These are phyloP conservation scores for Sinocyclocheilus rhinocerous DNA, from an alignment of 2,113 vertebrate species.

Conservation along the genomic window DNA sequence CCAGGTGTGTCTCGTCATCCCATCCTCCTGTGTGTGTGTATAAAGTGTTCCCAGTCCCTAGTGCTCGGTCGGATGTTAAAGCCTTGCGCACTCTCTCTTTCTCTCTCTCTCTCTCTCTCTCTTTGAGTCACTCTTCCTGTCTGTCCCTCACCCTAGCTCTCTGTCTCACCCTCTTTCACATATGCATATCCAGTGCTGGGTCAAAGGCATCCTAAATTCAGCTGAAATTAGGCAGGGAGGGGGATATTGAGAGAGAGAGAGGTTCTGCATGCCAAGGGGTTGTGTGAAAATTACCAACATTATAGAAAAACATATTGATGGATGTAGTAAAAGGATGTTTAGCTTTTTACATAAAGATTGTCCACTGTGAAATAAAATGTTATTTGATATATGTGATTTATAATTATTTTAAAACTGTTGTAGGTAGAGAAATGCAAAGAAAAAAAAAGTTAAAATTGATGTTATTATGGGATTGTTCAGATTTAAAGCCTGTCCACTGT, in stretches of 20 bases:
- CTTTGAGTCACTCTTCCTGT: constrained; percentile 19
- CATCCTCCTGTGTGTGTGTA: too few relatives aligned
- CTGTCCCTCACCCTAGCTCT: constrained; percentile 52
- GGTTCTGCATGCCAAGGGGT: constrained; percentile 71
- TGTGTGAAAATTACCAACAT: constrained; percentile 72
- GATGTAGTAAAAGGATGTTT: constrained; percentile 23
- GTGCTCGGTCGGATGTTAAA: too few relatives aligned
- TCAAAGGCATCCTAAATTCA: constrained; percentile 48
- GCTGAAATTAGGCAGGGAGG: constrained; percentile 40
- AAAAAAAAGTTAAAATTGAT: not conserved
- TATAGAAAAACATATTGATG: constrained; percentile 57
- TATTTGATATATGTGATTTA: not conserved
- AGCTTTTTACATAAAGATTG: not conserved
- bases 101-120: constrained; percentile 34
- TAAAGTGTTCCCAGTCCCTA: too few relatives aligned
- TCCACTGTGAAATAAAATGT: not conserved
- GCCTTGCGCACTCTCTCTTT: constrained; percentile 34
- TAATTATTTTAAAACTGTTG: not conserved
- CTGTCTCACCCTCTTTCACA: constrained; percentile 61
- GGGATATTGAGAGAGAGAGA: constrained; percentile 31
- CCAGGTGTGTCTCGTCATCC: too few relatives aligned
- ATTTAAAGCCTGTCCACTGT: not conserved
- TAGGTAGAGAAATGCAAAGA: not conserved
- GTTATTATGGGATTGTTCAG: not conserved
- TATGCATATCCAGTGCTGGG: constrained; percentile 64